Evolutionary conservation across 2,113 vertebrate species (phyloP).

Genomic region (Paracanthobrama guichenoti): DNA sequence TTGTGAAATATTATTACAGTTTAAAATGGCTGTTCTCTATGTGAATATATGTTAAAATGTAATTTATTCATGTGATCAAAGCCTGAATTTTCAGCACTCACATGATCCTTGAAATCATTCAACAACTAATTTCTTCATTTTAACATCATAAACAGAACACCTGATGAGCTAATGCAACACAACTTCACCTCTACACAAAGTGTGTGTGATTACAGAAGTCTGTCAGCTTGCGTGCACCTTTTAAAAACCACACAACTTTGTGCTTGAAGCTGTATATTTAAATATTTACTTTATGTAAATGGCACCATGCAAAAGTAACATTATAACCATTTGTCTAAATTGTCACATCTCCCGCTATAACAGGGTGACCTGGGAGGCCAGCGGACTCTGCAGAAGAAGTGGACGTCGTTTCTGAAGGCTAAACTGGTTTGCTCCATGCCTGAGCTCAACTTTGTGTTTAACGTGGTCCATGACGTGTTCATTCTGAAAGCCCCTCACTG

Average conservation of each 20-base stretch:
- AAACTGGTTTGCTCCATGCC: conserved; percentile 90
- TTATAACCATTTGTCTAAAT: neutral
- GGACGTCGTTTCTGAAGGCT: conserved; percentile 97
- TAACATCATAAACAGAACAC: neutral
- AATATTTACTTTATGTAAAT: neutral
- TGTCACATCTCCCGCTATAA: neutral
- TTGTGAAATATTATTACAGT: no score
- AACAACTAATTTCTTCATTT: neutral
- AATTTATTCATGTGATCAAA: no score
- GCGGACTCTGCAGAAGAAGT: conserved; percentile 94
- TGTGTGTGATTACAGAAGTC: neutral
- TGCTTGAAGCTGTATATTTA: neutral
- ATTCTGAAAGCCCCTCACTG: conserved; percentile 79
- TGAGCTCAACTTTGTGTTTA: conserved; percentile 94
- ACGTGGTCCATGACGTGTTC: conserved; percentile 90
- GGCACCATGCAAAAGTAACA: neutral
- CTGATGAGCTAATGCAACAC: neutral
- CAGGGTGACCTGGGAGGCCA: conserved; percentile 93
- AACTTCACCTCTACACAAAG: neutral
- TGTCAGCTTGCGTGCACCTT: neutral
- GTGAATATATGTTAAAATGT: no score
- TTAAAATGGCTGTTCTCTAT: no score
- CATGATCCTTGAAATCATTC: no score
- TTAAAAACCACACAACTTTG: neutral
- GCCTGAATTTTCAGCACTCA: no score